Percentiles rank a stretch among this genome's conserved stretches.
These are phyloP conservation scores for Turdus rufiventris DNA, from an alignment of 2,113 vertebrate genomes.

Conservation along the genomic window DNA sequence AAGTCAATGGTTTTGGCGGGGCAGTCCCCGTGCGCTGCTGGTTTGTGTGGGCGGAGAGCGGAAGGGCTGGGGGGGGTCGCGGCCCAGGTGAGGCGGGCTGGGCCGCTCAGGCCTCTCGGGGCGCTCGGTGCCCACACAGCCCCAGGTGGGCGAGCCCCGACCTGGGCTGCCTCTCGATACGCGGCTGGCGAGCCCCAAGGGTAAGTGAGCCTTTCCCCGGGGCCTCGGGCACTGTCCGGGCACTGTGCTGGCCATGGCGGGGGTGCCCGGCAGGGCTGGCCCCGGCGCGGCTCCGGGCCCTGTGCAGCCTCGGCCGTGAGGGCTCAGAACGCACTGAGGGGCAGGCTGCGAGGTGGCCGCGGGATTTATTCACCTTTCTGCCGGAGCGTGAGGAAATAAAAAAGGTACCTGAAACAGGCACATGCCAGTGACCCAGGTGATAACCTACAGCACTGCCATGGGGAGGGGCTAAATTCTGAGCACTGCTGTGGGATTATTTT, in stretches of 20 bases:
- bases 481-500: not conserved
- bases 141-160: fast-evolving
- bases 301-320: fast-evolving
- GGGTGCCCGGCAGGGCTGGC: not conserved
- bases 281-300: not conserved
- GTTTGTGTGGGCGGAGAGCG: not conserved
- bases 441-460: fast-evolving
- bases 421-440: not conserved
- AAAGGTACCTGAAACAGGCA: not conserved
- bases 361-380: fast-evolving
- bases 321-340: fast-evolving
- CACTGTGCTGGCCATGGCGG: not conserved
- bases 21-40: not conserved
- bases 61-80: not conserved
- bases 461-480: not conserved
- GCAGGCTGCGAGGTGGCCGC: fast-evolving
- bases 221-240: no score
- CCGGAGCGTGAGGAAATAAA: not conserved
- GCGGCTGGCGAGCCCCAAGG: fast-evolving
- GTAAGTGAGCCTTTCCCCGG: not conserved
- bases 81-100: not conserved
- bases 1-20: fast-evolving
- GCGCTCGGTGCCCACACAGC: fast-evolving
- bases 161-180: fast-evolving
- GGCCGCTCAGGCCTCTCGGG: fast-evolving